These are phyloP conservation scores for Calycopis cecrops DNA, from an alignment of 1,140 invertebrate genomes.

Conservation along the genomic window DNA sequence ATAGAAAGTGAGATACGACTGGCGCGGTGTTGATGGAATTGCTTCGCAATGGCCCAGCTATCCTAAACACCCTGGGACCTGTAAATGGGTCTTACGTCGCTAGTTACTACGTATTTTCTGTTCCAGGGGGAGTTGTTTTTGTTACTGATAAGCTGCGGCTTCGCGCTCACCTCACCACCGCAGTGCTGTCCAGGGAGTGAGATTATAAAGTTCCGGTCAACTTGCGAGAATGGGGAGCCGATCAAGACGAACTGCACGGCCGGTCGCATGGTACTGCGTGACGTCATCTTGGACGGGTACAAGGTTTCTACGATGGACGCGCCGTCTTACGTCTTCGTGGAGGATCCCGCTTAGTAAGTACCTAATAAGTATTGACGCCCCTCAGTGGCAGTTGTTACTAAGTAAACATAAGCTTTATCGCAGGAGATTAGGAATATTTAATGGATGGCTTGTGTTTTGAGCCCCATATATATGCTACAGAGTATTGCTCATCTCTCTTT, in stretches of 20 bases:
- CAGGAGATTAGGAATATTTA: too few species aligned
- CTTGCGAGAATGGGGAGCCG: constrained; percentile 30
- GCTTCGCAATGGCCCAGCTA: too few species aligned
- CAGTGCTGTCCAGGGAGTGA: constrained; percentile 45
- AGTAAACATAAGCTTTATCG: too few species aligned
- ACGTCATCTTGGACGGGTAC: constrained; percentile 43
- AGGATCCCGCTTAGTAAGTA: constrained; percentile 53
- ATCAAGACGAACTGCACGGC: constrained; percentile 41
- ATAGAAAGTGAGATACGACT: too few species aligned
- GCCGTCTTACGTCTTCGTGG: constrained; percentile 45
- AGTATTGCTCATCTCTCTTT: too few species aligned
- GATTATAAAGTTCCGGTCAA: constrained; percentile 29
- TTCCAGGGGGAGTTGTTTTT: constrained; percentile 41
- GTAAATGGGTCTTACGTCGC: too few species aligned
- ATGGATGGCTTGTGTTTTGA: too few species aligned
- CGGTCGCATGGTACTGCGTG: constrained; percentile 46
- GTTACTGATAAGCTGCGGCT: constrained; percentile 32
- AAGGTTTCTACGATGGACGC: constrained; percentile 53
- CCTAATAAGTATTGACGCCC: too few species aligned
- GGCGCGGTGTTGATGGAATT: too few species aligned
- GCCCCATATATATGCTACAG: too few species aligned
- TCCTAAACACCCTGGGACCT: too few species aligned
- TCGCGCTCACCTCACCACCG: constrained; percentile 21
- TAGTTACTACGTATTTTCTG: not conserved
- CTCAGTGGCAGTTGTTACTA: too few species aligned